Conservation (phyloP, 2,113 vertebrate species). For the Eupsittula cactorum region DNA sequence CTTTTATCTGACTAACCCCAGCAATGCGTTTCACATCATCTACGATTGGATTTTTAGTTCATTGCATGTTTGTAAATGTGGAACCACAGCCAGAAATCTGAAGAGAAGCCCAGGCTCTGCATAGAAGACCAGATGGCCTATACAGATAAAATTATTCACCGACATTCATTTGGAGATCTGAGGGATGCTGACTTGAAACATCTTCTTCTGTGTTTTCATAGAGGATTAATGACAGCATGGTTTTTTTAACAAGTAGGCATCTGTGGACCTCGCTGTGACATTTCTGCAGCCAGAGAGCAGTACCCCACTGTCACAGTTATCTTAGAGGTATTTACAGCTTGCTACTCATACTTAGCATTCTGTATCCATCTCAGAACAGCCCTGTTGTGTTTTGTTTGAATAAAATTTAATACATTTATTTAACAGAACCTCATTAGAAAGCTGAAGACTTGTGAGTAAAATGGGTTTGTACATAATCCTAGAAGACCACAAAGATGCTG, state of each 20-base stretch:
- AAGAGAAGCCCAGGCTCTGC: background rate
- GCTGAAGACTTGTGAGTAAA: background rate
- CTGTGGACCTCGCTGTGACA: background rate
- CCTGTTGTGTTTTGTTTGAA: background rate
- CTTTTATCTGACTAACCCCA: background rate
- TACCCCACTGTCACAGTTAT: background rate
- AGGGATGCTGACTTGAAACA: constrained; percentile 39
- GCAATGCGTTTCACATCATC: background rate
- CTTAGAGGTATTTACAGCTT: background rate
- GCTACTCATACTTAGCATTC: background rate
- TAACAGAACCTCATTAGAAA: background rate
- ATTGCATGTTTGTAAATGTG: background rate
- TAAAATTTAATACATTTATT: background rate
- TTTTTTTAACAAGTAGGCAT: background rate
- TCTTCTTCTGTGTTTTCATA: constrained; percentile 14
- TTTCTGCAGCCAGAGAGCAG: background rate
- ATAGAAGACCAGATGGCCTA: background rate
- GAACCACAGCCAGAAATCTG: background rate
- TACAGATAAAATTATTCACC: constrained; percentile 24
- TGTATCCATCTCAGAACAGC: background rate
- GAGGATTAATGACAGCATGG: background rate
- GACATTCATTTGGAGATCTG: constrained; percentile 21
- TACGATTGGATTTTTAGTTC: background rate
- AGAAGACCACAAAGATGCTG: background rate
- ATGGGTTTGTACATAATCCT: background rate